Evolutionary conservation across 35 echinoderm and acorn worm genomes (phyloP), one percentile per base, ranked within the genome.

Genomic region (Patiria miniata): DNA sequence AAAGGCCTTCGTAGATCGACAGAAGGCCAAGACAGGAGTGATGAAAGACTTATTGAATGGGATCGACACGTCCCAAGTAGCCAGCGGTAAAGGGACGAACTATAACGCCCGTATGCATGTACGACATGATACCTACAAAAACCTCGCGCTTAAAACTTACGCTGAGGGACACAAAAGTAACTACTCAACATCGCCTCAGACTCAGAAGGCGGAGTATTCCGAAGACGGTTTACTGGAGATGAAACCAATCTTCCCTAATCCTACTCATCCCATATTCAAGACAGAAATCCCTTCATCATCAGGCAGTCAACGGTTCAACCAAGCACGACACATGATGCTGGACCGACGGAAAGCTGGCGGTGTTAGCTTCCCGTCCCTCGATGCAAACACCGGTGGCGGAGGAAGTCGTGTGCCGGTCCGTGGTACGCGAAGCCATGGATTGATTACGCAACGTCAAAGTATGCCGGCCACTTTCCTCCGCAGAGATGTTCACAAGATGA

Each of bases 1-100:
- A 37, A 97, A 97, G 86, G 92, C 95, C 12, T 97, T 97, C 36
- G 36, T 97, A 21, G 95, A 97, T 69, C 86, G 86, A 19, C 95
- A 97, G 51, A 90, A 86, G 51, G 58, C 44, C 8, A 97, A 97
- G 73, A 90, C 91, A 8, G 81, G 95, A n/a, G 88, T 94, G 7
- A 97, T 97, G 95, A 97, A 94, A 40, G 90, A 97, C 22, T 77
- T 97, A 10, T 47, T 97, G 56, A 47, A 17, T 5, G 88, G 88
- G 60, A 87, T 97, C 22, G 95, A 97, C 15, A 89, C 88, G 0
- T 77, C 92, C 0, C 69, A 89, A 57, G 51, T 88, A 22, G 44
- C 83, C 10, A 54, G 68, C 32, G 73, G 81, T 5, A 91, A 88
- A 14, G 79, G 78, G 23, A 86, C 90, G 73, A 93, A 93, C 44